Evolutionary conservation across 2,888 invertebrate species (phyloP), one percentile per base, ranked within the genome.

Genomic region (Callinectes sapidus): DNA sequence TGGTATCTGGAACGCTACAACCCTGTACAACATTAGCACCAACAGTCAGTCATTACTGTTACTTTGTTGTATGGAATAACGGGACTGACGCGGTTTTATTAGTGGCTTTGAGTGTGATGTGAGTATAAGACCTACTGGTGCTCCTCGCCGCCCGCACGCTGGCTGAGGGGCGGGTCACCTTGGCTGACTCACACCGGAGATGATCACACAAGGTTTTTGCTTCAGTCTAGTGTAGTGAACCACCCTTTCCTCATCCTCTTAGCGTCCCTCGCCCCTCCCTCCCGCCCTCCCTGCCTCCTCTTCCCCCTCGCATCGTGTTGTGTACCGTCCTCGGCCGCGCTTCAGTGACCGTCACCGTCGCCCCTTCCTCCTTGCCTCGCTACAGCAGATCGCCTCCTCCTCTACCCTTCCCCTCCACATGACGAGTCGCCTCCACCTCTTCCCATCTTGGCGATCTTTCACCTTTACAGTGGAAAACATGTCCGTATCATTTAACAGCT

Each of bases 241-340:
- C 87, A 54, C 55, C 87, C 87, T 87, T 87, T 87, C 87, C 55
- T 87, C 87, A 48, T 48, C 87, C 87, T 87, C 87, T 28, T 28
- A 2, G 14, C 39, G 2, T 87, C 87, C 28, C 55, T 28, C 87
- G 48, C 87, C 48, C 55, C 55, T 54, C 32, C 48, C 54, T 23
- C 13, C 48, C 28, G n/a, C 32, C 48, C 87, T 23, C n/a, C 48
- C 28, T 54, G 28, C 48, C 55, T 55, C 48, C 55, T 48, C 87
- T 8, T 28, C 85, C 48, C 87, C 35, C 87, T 48, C 3, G n/a
- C 87, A 8, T 10, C 87, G n/a, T 35, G 32, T 42, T 42, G 28
- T 87, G 28, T n/a, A 28, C 32, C 87, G 28, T 87, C 42, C 54
- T 48, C 55, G 28, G 28, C 55, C 48, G 42, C 48, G 14, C 55